These are phyloP conservation scores for Hydroisotoma schaefferi DNA, from an alignment of 2,888 invertebrate genomes.

Conservation along the genomic window DNA sequence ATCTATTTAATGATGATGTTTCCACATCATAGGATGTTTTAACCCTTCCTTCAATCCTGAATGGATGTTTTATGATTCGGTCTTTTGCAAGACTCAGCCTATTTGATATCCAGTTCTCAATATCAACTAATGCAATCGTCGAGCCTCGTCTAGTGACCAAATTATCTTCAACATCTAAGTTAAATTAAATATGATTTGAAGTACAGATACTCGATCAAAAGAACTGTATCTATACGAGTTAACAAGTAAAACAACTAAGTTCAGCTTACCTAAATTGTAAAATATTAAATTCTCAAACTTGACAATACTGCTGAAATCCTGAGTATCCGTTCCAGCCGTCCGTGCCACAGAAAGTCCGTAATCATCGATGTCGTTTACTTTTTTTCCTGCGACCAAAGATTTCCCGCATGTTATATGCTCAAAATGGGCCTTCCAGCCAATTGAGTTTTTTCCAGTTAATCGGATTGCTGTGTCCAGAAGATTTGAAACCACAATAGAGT, in stretches of 20 bases:
- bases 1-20: conserved; percentile 1
- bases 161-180: too few species aligned
- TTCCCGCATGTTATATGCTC: conserved; percentile 18
- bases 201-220: too few species aligned
- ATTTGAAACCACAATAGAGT: conserved; percentile 14
- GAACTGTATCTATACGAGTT: too few species aligned
- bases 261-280: conserved; percentile 21
- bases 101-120: background rate
- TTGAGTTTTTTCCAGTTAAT: conserved; percentile 10
- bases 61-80: background rate
- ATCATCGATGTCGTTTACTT: conserved; percentile 24
- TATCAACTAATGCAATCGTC: too few species aligned
- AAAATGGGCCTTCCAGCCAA: conserved; percentile 25
- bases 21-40: conserved; percentile 3
- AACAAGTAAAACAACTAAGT: too few species aligned
- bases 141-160: too few species aligned
- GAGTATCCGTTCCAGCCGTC: conserved; percentile 17
- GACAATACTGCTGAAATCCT: conserved; percentile 25
- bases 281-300: conserved; percentile 3
- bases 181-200: too few species aligned
- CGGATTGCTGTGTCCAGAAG: conserved; percentile 22
- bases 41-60: background rate
- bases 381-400: conserved; percentile 12
- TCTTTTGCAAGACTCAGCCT: background rate
- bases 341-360: conserved; percentile 24